Evolutionary conservation across 37 sponge, comb jelly and placozoan genomes (phyloP).

Genomic region (Eunapius fragilis): DNA sequence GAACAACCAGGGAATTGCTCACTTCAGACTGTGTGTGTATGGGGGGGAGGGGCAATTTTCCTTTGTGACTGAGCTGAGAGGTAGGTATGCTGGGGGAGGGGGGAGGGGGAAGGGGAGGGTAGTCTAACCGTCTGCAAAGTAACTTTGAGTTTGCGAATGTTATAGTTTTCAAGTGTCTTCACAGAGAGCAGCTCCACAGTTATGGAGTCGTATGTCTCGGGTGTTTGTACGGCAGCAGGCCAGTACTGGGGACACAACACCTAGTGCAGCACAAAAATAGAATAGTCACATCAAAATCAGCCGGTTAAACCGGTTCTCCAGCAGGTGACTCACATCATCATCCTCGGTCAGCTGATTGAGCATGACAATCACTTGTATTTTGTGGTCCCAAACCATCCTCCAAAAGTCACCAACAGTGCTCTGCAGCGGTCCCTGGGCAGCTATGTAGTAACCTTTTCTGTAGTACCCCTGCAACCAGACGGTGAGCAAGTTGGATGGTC

Average conservation of each 20-base stretch:
- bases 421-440: neutral
- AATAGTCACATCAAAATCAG: neutral
- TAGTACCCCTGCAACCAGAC: neutral
- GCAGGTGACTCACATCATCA: neutral
- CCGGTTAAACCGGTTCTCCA: neutral
- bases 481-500: neutral
- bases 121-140: constrained; percentile 55
- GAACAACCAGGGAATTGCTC: constrained; percentile 37
- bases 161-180: constrained; percentile 49
- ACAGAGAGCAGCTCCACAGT: constrained; percentile 24
- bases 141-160: constrained; percentile 63
- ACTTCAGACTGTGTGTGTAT: constrained; percentile 6
- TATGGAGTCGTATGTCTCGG: constrained; percentile 11
- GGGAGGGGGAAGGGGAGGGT: neutral
- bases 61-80: too few species aligned
- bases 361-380: neutral
- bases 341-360: neutral
- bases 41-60: too few species aligned
- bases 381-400: neutral
- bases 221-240: constrained; percentile 32
- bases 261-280: constrained; percentile 3
- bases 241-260: constrained; percentile 79
- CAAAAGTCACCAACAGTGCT: neutral
- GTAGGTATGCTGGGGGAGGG: too few species aligned
- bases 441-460: neutral